A percentile compares a stretch with the other conserved stretches of the same genome.
These are phyloP conservation scores for Myotis vivesi DNA, from an alignment of 2,797 vertebrate genomes.

Conservation along the genomic window DNA sequence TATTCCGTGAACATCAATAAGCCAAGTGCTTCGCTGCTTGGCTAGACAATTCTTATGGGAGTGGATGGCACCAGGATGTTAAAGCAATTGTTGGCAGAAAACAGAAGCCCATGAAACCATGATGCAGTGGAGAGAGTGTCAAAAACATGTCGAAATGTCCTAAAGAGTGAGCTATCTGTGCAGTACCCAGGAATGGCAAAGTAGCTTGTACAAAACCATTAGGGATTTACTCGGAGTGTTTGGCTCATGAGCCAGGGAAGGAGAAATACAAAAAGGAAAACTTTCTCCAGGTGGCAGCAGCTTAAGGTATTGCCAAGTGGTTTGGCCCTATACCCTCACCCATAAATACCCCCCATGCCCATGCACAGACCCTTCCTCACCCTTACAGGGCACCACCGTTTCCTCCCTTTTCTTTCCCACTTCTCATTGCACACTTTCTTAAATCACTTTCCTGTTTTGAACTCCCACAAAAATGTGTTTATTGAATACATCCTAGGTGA, in stretches of 20 bases:
- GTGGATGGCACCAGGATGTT: conserved; percentile 22
- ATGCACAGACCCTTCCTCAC: fast-evolving
- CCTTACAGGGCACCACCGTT: not conserved
- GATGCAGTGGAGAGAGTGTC: conserved; percentile 4
- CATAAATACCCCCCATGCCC: fast-evolving
- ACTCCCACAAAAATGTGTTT: not conserved
- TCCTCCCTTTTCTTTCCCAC: not conserved
- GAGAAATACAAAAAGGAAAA: not conserved
- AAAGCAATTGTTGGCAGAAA: not conserved
- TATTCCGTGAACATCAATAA: conserved; percentile 64
- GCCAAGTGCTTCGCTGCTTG: conserved; percentile 42
- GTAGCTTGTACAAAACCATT: not conserved
- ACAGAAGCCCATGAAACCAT: not conserved
- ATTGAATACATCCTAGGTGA: not conserved
- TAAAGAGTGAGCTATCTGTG: not conserved
- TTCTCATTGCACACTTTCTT: not conserved
- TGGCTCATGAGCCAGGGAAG: not conserved
- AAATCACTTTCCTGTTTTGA: not conserved
- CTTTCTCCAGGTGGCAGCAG: not conserved
- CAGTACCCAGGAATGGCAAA: not conserved
- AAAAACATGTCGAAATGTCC: conserved; percentile 15
- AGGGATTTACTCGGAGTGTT: not conserved
- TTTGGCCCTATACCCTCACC: fast-evolving
- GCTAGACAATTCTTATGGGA: conserved; percentile 49
- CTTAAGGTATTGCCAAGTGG: not conserved